phyloP scores from a whole-genome alignment of 1,140 invertebrate species.

The Lysiphlebus fabarum region DNA sequence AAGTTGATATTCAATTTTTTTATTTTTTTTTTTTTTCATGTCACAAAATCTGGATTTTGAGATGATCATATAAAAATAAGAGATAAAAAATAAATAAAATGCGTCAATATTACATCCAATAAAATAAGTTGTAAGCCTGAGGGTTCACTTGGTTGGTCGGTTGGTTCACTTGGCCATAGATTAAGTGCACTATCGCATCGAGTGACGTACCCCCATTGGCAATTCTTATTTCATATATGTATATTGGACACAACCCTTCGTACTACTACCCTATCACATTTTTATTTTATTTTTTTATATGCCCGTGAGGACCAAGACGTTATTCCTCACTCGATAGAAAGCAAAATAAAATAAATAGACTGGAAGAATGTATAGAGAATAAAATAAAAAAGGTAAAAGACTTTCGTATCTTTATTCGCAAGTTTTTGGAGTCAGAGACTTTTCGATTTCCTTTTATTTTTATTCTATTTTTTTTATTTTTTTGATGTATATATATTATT shows the following conservation, averaged over 20 bases:
- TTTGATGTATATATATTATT: no score
- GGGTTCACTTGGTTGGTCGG: conserved; percentile 12
- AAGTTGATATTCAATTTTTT: no score
- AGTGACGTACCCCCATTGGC: background rate
- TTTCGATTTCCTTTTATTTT: conserved; percentile 8
- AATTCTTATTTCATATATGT: no score
- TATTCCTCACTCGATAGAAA: background rate
- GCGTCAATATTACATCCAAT: conserved; percentile 22
- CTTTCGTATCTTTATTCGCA: no score
- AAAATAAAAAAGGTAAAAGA: background rate
- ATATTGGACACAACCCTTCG: no score
- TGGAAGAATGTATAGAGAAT: background rate
- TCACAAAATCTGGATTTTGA: no score
- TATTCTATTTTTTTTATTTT: no score
- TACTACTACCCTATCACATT: no score
- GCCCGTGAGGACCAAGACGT: conserved; percentile 4
- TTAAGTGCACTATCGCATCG: conserved; percentile 11
- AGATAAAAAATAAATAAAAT: conserved; percentile 3
- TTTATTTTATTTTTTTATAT: no score
- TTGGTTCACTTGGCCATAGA: background rate
- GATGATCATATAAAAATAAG: conserved; percentile 1
- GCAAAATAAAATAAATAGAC: background rate
- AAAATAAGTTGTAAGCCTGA: conserved; percentile 19
- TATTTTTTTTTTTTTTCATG: conserved; percentile 1
- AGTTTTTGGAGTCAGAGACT: conserved; percentile 9